Base-by-base conservation (phyloP, 2,113 vertebrate species). In the Urocitellus parryii region DNA sequence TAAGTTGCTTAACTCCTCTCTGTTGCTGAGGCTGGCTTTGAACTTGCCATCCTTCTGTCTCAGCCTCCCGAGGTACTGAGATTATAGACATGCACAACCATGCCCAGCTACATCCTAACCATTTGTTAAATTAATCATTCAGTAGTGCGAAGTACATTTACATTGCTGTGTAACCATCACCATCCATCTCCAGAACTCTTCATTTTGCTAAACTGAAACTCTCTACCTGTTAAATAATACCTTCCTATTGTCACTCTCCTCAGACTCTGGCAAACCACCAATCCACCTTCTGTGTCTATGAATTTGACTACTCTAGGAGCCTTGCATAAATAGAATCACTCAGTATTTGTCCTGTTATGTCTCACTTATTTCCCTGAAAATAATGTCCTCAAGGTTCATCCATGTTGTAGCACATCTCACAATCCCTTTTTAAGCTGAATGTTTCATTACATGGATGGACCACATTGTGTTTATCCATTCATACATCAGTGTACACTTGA, bases 361-460 rank as follows among this genome's bases (percentile, higher is more conserved):
- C 81, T 32, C 63, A 20, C 27, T 58, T 32, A 18, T n/a, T 63
- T 88, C 61, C 65, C 37, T 45, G 18, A 39, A 27, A 5, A 4
- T 2, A 11, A 29, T 65, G 24, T n/a, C 34, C 24, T n/a, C 8
- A 9, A 32, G 56, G 29, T 24, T 73, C 39, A 32, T 17, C 18
- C 37, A 0, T 0, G 17, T 25, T 7, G 2, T 5, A 39, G 51
- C 4, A 22, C 5, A 24, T 34, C 18, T 80, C 42, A n/a, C 8
- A 24, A 77, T 56, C 18, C 24, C 34, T 56, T 51, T 13, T 51
- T 14, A 63, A 56, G 2, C 61, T 63, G 74, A 24, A 24, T n/a
- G 12, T 61, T 22, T 14, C 29, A 22, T 4, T 63, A 29, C 5
- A 5, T 13, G 14, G 53, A 20, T 29, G 8, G 2, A n/a, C 10